Evolutionary conservation across 2,888 invertebrate species (phyloP), one percentile per base, ranked within the genome.

Genomic region (Polydrusus pterygomalis): DNA sequence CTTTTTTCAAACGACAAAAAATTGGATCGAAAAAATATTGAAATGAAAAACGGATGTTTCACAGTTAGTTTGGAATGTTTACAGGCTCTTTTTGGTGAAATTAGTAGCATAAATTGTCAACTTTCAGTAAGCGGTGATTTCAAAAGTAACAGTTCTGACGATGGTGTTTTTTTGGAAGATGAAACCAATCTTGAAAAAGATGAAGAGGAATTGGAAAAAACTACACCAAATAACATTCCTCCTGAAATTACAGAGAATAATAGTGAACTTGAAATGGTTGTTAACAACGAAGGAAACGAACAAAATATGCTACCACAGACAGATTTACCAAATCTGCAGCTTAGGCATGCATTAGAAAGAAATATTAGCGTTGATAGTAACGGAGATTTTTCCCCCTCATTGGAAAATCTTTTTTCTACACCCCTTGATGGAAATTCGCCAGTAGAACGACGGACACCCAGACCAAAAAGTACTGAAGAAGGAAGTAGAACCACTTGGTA

Each of bases 1-100:
- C 11, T 82, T 6, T 68, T 65, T 17, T 25, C 63, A 0, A 70
- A 76, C 10, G 71, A 63, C 8, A 65, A 71, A 49, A 58, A 64
- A 17, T 45, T 79, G 7, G 73, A 74, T 17, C 74, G 74, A 3
- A 65, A 67, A 34, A 65, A 75, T 54, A 77, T 80, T 17, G 45
- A 70, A 7, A 54, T 77, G 7, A 70, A 49, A 13, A 58, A 70
- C 18, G 79, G 79, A 17, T 65, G 43, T 54, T 77, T 81, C 54
- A 68, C 56, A 30, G 30, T 82, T 17, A 70, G 78, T 49, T 68
- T 82, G 43, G 56, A 77, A 15, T 47, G 51, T 34, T 18, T 82
- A 18, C 62, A 74, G 40, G 30, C 64, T 18, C 25, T 49, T 62
- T 70, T 78, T 20, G 77, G 67, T 40, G 76, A 75, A 17, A 38